A percentile compares a stretch with the other conserved stretches of the same genome.
Conservation (phyloP, 2,113 vertebrate species). For the Poicephalus meyeri region DNA sequence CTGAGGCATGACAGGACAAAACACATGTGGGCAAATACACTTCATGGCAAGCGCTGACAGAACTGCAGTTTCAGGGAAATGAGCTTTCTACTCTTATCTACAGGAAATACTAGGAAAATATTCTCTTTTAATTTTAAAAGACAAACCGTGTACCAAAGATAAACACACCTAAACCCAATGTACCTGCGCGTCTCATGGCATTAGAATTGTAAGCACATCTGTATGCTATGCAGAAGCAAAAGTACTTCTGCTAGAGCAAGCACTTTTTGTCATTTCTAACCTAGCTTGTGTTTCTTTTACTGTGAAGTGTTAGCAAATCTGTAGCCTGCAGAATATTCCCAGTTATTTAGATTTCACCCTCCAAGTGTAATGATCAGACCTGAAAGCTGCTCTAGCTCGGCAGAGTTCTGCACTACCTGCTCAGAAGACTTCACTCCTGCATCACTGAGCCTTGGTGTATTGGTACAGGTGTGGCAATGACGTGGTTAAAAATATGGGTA, state of each 20-base stretch:
- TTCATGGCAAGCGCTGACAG: not conserved
- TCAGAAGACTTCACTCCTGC: not conserved
- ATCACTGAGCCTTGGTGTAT: accelerated
- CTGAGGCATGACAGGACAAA: not conserved
- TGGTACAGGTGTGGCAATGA: not conserved
- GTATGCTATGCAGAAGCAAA: not conserved
- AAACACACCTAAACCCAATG: not conserved
- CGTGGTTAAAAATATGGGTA: not conserved
- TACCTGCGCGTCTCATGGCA: not conserved
- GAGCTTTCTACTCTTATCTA: not conserved
- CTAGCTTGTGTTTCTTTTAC: not conserved
- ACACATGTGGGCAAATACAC: not conserved
- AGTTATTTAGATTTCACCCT: not conserved
- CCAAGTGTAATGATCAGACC: not conserved
- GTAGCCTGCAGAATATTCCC: not conserved
- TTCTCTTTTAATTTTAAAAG: not conserved
- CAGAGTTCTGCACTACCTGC: not conserved
- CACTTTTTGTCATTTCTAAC: not conserved
- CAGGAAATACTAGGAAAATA: not conserved
- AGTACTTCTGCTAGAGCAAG: not conserved
- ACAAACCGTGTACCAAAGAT: not conserved
- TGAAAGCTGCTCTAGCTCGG: not conserved
- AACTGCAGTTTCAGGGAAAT: accelerated
- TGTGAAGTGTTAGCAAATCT: not conserved
- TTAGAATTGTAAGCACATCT: not conserved